Percentiles rank a stretch among this genome's conserved stretches.
Conservation (phyloP, 92 coral and sea anemone genomes). For the Isaurus tuberculatus region DNA sequence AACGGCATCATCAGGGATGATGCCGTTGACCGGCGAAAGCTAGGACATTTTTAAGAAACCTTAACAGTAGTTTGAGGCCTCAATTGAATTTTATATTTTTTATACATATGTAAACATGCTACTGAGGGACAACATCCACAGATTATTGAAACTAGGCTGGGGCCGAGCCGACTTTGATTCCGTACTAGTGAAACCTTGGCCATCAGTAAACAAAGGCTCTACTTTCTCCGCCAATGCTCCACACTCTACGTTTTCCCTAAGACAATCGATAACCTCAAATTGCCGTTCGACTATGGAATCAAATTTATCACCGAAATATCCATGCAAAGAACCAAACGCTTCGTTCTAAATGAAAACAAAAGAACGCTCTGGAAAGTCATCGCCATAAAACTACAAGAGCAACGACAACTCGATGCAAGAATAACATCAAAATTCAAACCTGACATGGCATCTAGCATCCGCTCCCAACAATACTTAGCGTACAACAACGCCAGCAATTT, state of each 20-base stretch:
- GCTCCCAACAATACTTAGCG: constrained; percentile 35
- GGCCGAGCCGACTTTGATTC: constrained; percentile 62
- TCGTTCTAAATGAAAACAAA: constrained; percentile 48
- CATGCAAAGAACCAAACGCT: constrained; percentile 49
- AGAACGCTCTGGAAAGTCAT: constrained; percentile 30
- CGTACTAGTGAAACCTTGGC: constrained; percentile 49
- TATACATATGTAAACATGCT: too few relatives aligned
- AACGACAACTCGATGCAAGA: constrained; percentile 26
- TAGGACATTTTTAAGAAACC: too few relatives aligned
- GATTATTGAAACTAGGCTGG: too few relatives aligned
- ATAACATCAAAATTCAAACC: constrained; percentile 36
- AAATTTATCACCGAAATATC: constrained; percentile 39
- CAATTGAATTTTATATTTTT: too few relatives aligned
- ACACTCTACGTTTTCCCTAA: constrained; percentile 32
- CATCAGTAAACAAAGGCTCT: constrained; percentile 44
- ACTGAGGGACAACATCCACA: too few relatives aligned
- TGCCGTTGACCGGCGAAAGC: too few relatives aligned
- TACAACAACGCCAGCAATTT: constrained; percentile 56
- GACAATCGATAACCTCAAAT: constrained; percentile 39
- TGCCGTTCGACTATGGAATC: constrained; percentile 41
- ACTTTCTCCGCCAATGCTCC: constrained; percentile 50
- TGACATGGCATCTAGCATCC: constrained; percentile 18
- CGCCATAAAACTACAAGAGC: constrained; percentile 44
- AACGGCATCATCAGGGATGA: too few relatives aligned
- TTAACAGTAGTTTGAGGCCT: too few relatives aligned